phyloP scores from a whole-genome alignment of 2,888 invertebrate species.

The Cephus spinipes region DNA sequence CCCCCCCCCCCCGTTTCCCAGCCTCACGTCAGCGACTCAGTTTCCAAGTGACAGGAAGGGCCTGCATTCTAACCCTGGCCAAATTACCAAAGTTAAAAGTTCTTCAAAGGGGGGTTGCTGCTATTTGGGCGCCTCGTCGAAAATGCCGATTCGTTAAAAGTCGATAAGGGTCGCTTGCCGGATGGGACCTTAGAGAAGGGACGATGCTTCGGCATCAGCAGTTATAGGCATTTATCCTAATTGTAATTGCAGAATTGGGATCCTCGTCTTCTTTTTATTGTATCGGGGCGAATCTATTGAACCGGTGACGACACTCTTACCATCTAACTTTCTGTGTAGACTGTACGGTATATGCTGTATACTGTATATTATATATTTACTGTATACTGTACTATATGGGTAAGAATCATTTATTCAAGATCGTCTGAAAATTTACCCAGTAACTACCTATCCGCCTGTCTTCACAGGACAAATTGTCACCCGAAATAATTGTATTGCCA shows the following conservation, averaged over 20 bases:
- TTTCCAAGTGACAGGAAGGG: not conserved
- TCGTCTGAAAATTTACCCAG: conserved; percentile 1
- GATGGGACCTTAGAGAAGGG: not conserved
- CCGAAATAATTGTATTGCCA: conserved; percentile 51
- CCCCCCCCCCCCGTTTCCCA: not conserved
- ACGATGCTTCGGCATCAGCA: conserved; percentile 6
- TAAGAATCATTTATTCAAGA: conserved; percentile 22
- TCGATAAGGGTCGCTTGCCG: conserved; percentile 5
- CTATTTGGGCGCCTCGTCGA: not conserved
- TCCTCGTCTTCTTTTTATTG: not conserved
- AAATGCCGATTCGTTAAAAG: conserved; percentile 19
- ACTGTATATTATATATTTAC: no score
- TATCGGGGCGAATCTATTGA: not conserved
- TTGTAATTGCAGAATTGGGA: conserved; percentile 28
- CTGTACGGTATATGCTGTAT: not conserved
- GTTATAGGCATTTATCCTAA: conserved; percentile 38
- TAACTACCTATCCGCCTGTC: conserved; percentile 6
- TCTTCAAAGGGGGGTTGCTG: not conserved
- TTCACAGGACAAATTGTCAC: conserved; percentile 32
- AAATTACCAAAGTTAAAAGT: conserved; percentile 3
- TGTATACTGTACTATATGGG: not conserved
- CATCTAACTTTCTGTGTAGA: not conserved
- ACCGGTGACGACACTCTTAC: not conserved
- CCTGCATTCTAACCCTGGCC: not conserved
- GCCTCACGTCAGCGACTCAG: not conserved